Base-by-base conservation (phyloP, 2,113 vertebrate species). In the Cyanoliseus patagonus region DNA sequence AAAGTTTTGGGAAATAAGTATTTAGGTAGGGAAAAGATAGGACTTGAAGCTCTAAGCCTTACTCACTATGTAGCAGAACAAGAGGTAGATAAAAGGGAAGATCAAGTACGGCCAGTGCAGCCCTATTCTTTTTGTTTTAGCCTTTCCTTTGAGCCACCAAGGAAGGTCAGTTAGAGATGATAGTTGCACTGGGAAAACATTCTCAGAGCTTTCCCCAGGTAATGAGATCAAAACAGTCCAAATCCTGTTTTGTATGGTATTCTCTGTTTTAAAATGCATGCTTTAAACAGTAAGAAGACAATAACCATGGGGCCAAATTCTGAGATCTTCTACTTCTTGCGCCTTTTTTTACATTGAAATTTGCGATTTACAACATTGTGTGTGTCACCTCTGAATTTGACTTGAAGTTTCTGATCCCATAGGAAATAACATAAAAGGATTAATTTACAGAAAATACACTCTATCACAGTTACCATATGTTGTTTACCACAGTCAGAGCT, bases 401-500 rank as follows among this genome's bases (percentile, higher is more conserved):
- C 75, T 37, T 81, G 19, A 91, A 92, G 30, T 49, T 77, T 88
- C 73, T 77, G 37, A 78, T 94, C 86, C 86, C 80, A 64, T 23
- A 91, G 69, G 77, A 95, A 84, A 86, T 68, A 84, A 42, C 41
- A 94, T 83, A 53, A 86, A 94, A 83, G 51, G 41, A 83, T 83
- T 92, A 47, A 86, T 70, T 77, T 90, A 57, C 61, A 86, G 53
- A 86, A 96, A 77, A 88, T 63, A 80, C 31, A 92, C 10, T 82
- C 63, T 83, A 70, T 93, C 91, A 92, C 59, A 59, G 76, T 77
- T 86, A 83, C 92, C 92, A 94, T 92, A 93, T 94, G 91, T 94
- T 94, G 90, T 96, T 96, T 95, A 96, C 91, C 55, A 69, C 68
- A 93, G 46, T n/a, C 68, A 88, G 63, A 95, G 79, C 53, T 74